Conservation (phyloP, 2,797 vertebrate species). For the Thalassophryne amazonica region DNA sequence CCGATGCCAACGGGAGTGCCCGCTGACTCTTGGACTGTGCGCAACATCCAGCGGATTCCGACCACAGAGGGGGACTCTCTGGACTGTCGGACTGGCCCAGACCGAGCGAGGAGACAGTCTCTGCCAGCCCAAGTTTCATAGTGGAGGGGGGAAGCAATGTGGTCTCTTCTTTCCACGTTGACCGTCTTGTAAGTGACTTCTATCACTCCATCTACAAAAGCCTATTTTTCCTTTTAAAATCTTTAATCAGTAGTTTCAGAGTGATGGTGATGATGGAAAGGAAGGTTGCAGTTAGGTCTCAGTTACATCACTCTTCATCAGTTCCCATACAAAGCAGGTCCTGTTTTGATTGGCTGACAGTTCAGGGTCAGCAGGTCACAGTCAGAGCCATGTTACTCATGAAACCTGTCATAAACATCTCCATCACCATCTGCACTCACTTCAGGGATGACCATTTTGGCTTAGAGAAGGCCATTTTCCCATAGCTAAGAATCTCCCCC, state of each 20-base stretch:
- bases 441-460: constrained; percentile 45
- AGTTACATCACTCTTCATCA: constrained; percentile 73
- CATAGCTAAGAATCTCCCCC: constrained; percentile 38
- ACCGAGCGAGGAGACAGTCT: constrained; percentile 74
- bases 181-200: constrained; percentile 82
- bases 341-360: constrained; percentile 76
- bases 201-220: constrained; percentile 23
- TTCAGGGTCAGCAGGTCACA: constrained; percentile 72
- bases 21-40: constrained; percentile 73
- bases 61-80: constrained; percentile 59
- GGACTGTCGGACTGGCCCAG: constrained; percentile 75
- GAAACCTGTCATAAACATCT: constrained; percentile 73
- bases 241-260: constrained; percentile 19
- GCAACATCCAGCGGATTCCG: constrained; percentile 68
- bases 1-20: constrained; percentile 76
- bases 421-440: constrained; percentile 64
- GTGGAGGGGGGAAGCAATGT: constrained; percentile 83
- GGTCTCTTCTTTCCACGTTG: constrained; percentile 84
- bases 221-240: not conserved
- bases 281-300: constrained; percentile 40
- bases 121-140: constrained; percentile 74
- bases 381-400: constrained; percentile 66
- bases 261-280: constrained; percentile 45
- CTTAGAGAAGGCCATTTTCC: constrained; percentile 45
- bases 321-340: constrained; percentile 69